Evolutionary conservation across 2,888 invertebrate species (phyloP).

Genomic region (Belgica antarctica): DNA sequence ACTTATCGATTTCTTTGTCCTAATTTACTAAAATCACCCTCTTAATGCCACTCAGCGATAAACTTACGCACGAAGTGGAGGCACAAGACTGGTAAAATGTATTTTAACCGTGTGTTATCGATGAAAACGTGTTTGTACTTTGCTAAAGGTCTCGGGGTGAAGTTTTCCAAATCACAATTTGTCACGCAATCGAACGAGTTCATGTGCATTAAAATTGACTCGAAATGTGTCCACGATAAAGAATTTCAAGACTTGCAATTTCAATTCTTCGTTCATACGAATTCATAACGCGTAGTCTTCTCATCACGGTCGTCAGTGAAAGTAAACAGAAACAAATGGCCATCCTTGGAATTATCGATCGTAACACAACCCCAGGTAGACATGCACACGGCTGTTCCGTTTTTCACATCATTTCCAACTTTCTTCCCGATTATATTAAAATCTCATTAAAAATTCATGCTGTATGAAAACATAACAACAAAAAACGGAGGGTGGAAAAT

Average conservation of each 20-base stretch:
- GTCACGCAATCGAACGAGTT: neutral
- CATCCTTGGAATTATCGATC: conserved; percentile 39
- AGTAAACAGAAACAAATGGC: conserved; percentile 17
- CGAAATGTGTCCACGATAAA: neutral
- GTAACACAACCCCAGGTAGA: conserved; percentile 8
- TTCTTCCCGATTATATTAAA: conserved; percentile 13
- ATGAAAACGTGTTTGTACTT: conserved; percentile 14
- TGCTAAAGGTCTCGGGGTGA: conserved; percentile 7
- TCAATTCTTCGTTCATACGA: too few relatives aligned
- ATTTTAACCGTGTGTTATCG: neutral
- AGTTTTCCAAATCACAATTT: neutral
- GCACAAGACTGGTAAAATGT: neutral
- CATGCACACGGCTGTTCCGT: conserved; percentile 2
- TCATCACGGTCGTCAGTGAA: conserved; percentile 29
- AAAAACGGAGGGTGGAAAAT: neutral
- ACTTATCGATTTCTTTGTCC: neutral
- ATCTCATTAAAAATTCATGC: conserved; percentile 43
- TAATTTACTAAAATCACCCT: conserved; percentile 8
- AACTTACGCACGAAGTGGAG: neutral
- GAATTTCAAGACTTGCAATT: too few relatives aligned
- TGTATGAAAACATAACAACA: conserved; percentile 30
- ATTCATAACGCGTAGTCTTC: too few relatives aligned
- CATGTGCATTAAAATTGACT: neutral
- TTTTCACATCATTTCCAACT: conserved; percentile 3
- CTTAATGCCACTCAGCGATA: conserved; percentile 8